Evolutionary conservation across 2,113 vertebrate genomes (phyloP), one percentile per base, ranked within the genome.

Genomic region (Cinclus mexicanus): DNA sequence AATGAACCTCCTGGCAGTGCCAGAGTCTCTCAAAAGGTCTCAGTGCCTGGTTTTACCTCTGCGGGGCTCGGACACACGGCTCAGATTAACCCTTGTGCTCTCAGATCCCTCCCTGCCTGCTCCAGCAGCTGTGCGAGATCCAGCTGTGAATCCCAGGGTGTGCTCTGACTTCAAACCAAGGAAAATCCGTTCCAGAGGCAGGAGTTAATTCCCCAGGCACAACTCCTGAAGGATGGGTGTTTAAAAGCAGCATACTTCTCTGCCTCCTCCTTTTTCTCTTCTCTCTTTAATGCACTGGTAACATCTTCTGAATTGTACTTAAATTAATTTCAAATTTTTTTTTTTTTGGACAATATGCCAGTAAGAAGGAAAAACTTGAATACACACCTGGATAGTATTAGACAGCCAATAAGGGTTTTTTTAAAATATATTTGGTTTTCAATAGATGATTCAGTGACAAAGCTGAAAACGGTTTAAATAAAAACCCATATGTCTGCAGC

Each of bases 401-500:
- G 31, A 55, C 10, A 61, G 59, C 60, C 39, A 88, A 49, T 68
- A 96, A 77, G 4, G 3, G 3, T 0, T 0, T 8, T 64, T 60
- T 25, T 2, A 2, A 39, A 89, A 79, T 37, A 50, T 25, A 83
- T 81, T 94, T 4, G 0, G 12, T 41, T 92, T 89, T 95, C 69
- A 87, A 69, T 92, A 79, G 31, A 72, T 57, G 37, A 65, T 84
- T 88, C 63, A 26, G 31, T 50, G 50, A 53, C 37, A 78, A 71
- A 77, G 18, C 2, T 81, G 85, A 87, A 82, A 63, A 67, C 5
- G 6, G 8, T 67, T 90, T 70, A 55, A 96, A 84, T 69, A 75
- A 87, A 84, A 94, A 33, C 59, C 83, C 90, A 95, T 90, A 84
- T 90, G 90, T 56, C 49, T 81, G 28, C 28, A 92, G 41, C 46